A percentile compares a stretch with the other conserved stretches of the same genome.
Conservation (phyloP, 2,888 invertebrate species). For the Cyclophora albipunctata region DNA sequence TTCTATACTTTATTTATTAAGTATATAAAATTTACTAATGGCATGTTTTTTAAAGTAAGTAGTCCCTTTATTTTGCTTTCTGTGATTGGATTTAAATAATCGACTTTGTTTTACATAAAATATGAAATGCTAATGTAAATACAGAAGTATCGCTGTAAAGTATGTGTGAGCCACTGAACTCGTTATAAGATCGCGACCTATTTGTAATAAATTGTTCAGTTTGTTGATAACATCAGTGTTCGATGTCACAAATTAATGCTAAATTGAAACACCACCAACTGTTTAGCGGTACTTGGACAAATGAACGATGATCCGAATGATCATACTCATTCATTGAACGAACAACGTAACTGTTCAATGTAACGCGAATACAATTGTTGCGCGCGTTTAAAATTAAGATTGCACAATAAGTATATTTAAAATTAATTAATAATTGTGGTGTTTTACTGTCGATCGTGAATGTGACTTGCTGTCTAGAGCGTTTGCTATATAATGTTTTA, state of each 20-base stretch:
- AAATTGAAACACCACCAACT: slow-evolving; percentile 34
- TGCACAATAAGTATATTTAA: slow-evolving; percentile 30
- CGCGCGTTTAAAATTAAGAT: slow-evolving; percentile 28
- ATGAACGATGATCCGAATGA: no score
- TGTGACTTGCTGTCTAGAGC: slow-evolving; percentile 16
- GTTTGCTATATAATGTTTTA: slow-evolving; percentile 7
- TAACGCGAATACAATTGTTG: slow-evolving; percentile 25
- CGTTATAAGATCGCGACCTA: slow-evolving; percentile 12
- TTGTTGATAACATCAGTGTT: slow-evolving; percentile 34
- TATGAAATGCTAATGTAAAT: no score
- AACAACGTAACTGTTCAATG: slow-evolving; percentile 22
- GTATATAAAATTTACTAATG: no score
- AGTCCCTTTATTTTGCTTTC: no score
- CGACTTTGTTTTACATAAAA: no score
- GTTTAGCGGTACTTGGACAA: background rate
- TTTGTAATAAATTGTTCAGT: slow-evolving; percentile 19
- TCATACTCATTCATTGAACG: no score
- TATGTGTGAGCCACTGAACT: background rate
- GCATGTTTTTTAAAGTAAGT: no score
- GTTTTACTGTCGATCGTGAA: slow-evolving; percentile 18
- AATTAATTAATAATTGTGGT: slow-evolving; percentile 28
- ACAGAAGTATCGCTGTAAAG: no score
- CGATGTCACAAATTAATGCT: slow-evolving; percentile 35
- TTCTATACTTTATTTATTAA: no score
- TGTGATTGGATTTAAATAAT: no score